phyloP scores from a whole-genome alignment of 2,797 vertebrate species.

The Pteronotus mesoamericanus region DNA sequence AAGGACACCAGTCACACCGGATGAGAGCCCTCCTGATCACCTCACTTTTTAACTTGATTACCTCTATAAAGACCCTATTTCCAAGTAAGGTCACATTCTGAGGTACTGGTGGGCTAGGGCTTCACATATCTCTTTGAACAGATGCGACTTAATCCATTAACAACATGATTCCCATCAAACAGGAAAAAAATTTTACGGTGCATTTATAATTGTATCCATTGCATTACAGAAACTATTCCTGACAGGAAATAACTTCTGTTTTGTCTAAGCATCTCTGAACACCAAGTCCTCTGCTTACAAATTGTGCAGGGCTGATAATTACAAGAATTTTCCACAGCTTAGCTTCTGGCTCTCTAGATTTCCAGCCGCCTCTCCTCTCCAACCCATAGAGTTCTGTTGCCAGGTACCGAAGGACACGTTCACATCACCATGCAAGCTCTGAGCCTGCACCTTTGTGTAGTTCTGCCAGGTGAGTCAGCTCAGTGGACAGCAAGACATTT shows the following conservation, averaged over 20 bases:
- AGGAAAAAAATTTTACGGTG: background rate
- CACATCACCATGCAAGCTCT: background rate
- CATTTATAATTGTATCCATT: slow-evolving; percentile 5
- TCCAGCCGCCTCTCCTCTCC: background rate
- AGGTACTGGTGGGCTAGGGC: background rate
- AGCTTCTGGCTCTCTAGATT: background rate
- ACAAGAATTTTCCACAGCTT: slow-evolving; percentile 47
- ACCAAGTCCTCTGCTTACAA: slow-evolving; percentile 18
- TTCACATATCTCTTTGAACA: background rate
- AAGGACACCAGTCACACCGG: background rate
- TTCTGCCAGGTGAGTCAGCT: background rate
- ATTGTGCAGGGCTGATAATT: background rate
- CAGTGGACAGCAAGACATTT: background rate
- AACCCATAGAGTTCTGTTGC: background rate
- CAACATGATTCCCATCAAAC: background rate
- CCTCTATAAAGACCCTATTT: background rate
- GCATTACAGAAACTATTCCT: background rate
- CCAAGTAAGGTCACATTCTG: background rate
- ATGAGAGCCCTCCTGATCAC: background rate
- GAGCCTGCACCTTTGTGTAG: background rate
- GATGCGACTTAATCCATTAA: background rate
- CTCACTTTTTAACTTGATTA: background rate
- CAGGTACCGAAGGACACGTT: background rate
- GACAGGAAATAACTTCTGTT: slow-evolving; percentile 23
- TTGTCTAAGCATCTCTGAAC: slow-evolving; percentile 9